phyloP scores from a whole-genome alignment of 2,113 vertebrate species.

The Thermophis baileyi region DNA sequence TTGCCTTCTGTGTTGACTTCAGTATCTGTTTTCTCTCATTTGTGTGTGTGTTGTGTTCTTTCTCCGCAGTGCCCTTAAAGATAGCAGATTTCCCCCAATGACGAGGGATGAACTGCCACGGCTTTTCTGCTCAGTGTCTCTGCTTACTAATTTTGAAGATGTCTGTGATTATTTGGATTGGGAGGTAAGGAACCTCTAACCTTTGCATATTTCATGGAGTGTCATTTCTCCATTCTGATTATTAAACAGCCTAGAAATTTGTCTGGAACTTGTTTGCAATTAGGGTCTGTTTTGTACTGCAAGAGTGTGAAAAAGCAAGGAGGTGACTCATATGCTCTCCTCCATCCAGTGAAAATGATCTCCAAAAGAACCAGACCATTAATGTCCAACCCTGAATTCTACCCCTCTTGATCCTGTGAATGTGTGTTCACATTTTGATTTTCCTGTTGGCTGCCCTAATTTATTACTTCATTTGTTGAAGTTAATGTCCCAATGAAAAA shows the following conservation, averaged over 20 bases:
- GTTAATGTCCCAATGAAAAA: neutral
- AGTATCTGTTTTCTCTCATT: slow-evolving; percentile 48
- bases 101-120: slow-evolving; percentile 99
- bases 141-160: slow-evolving; percentile 99
- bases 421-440: neutral
- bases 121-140: slow-evolving; percentile 99
- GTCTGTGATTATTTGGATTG: slow-evolving; percentile 99
- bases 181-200: slow-evolving; percentile 83
- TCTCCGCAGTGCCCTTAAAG: slow-evolving; percentile 98
- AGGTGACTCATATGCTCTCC: too few relatives aligned
- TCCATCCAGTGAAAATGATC: neutral
- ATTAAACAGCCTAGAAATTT: neutral
- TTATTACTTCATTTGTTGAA: neutral
- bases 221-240: neutral
- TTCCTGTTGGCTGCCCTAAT: neutral
- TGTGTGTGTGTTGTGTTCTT: slow-evolving; percentile 20
- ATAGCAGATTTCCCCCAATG: slow-evolving; percentile 99
- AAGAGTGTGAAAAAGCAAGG: neutral
- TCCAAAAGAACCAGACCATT: neutral
- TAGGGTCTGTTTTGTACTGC: neutral
- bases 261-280: neutral
- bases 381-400: neutral
- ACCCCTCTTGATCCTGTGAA: neutral
- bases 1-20: neutral
- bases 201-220: neutral